A percentile compares a stretch with the other conserved stretches of the same genome.
Evolutionary conservation across 2,888 invertebrate species (phyloP).

Genomic region (Lathronympha strigana): DNA sequence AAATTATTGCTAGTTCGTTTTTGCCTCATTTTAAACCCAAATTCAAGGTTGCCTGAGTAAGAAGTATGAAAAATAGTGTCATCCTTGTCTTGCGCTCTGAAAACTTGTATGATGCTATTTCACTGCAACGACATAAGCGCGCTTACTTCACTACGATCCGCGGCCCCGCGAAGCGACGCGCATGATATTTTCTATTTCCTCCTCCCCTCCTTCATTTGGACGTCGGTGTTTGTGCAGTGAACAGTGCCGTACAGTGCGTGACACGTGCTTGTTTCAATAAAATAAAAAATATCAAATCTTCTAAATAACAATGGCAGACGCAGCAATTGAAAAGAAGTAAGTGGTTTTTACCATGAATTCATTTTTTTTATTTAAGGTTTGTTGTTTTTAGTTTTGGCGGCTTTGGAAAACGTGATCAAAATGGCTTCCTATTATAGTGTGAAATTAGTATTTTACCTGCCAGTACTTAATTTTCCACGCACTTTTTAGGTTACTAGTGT

Average conservation of each 20-base stretch:
- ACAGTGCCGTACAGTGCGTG: slow-evolving; percentile 71
- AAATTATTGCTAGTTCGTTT: slow-evolving; percentile 60
- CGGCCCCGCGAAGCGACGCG: slow-evolving; percentile 68
- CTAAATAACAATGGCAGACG: slow-evolving; percentile 86
- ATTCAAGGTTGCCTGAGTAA: slow-evolving; percentile 72
- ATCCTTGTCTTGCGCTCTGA: slow-evolving; percentile 56
- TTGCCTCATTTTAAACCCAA: slow-evolving; percentile 52
- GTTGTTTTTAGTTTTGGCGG: slow-evolving; percentile 72
- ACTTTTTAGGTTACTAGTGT: slow-evolving; percentile 35
- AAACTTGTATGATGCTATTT: slow-evolving; percentile 50
- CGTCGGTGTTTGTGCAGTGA: slow-evolving; percentile 80
- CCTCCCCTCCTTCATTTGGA: slow-evolving; percentile 79
- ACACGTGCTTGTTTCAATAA: slow-evolving; percentile 72
- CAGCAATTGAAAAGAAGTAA: slow-evolving; percentile 88
- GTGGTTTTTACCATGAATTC: slow-evolving; percentile 63
- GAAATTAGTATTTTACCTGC: slow-evolving; percentile 58
- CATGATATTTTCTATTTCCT: slow-evolving; percentile 67
- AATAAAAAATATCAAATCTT: slow-evolving; percentile 59
- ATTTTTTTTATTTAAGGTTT: slow-evolving; percentile 51
- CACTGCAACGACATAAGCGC: slow-evolving; percentile 60
- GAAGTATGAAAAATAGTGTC: slow-evolving; percentile 49
- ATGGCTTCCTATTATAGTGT: slow-evolving; percentile 81
- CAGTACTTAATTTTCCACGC: slow-evolving; percentile 43
- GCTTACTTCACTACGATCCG: slow-evolving; percentile 62
- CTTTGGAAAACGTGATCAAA: slow-evolving; percentile 79